Evolutionary conservation across 2,113 vertebrate genomes (phyloP), one percentile per base, ranked within the genome.

Genomic region (Spea bombifrons): DNA sequence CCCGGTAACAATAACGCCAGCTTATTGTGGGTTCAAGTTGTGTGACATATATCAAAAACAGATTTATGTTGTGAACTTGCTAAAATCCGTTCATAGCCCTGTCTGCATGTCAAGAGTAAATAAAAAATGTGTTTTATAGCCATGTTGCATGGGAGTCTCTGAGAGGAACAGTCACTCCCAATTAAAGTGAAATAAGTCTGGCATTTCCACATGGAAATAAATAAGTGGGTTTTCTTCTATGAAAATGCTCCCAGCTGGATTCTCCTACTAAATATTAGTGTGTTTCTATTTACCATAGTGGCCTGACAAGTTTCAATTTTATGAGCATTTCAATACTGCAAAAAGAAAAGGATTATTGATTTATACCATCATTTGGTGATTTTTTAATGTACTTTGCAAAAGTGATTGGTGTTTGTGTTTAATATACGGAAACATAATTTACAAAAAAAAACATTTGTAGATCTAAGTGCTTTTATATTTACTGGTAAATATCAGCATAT

Each of bases 231-330:
- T 79, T 80, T 74, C 52, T 74, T 67, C 71, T 73, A 67, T 73
- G 49, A 74, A 80, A 74, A 53, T 74, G 65, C 16, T 68, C 71
- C 50, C 78, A 80, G 53, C 71, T 80, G 78, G 71, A 80, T 74
- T 57, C 53, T 50, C 5, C 77, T 73, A 80, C 68, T 78, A 78
- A 78, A 72, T 80, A 80, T 68, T 68, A 73, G 50, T 69, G 71
- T 80, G 71, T 80, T 74, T 74, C 78, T 67, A 66, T 49, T 80
- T 80, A 80, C 73, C 74, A 46, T 74, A 80, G 78, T 80, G 78
- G 64, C 71, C 78, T 68, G 71, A 80, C 78, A 68, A 74, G 71
- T 74, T 80, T 73, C 53, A 68, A 45, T 67, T 80, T 80, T 80
- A 80, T 80, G 66, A 68, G 46, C 53, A 68, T 80, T 66, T 52